Evolutionary conservation across 2,888 invertebrate genomes (phyloP), one percentile per base, ranked within the genome.

Genomic region (Gryllus longicercus): DNA sequence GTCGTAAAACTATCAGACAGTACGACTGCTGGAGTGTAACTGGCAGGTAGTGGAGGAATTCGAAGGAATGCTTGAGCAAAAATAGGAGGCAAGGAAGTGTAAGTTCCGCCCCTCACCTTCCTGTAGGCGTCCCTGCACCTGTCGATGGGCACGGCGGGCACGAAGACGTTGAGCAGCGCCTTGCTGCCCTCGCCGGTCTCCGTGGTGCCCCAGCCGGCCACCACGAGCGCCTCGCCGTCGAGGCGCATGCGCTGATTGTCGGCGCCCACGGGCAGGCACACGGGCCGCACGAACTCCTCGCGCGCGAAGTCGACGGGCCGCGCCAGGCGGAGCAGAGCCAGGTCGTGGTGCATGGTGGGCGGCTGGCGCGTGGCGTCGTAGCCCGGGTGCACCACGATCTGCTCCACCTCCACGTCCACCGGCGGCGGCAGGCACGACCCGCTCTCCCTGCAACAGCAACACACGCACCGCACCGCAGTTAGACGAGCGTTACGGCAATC

Each of bases 281-380:
- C n/a, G 63, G 63, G 63, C 14, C 63, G 76, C 38, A 16, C 23
- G 77, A 63, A 63, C 14, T 63, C 63, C 63, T 80, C 49, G 81
- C 82, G 38, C 21, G 79, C 77, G 38, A 81, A 79, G 77, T 80
- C 76, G 21, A 74, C 82, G 23, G 79, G 81, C 51, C 76, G 76
- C 77, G 81, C 82, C 63, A 84, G 82, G 2, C 83, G 81, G 23
- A 84, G 77, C 50, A 84, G 81, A 11, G 83, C 84, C 38, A 84
- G 78, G 80, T 84, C 84, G 82, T 84, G 80, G 49, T 82, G 82
- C 25, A 82, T 82, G 38, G 38, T 38, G 38, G 38, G 38, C 8
- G 38, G 38, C 38, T 38, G 38, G 18, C 77, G 80, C 14, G 82
- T 81, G 5, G 18, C 79, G 81, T 83, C 82, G 78, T 83, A 84